Base-by-base conservation (phyloP, 2,113 vertebrate species). In the Anthoscopus minutus region DNA sequence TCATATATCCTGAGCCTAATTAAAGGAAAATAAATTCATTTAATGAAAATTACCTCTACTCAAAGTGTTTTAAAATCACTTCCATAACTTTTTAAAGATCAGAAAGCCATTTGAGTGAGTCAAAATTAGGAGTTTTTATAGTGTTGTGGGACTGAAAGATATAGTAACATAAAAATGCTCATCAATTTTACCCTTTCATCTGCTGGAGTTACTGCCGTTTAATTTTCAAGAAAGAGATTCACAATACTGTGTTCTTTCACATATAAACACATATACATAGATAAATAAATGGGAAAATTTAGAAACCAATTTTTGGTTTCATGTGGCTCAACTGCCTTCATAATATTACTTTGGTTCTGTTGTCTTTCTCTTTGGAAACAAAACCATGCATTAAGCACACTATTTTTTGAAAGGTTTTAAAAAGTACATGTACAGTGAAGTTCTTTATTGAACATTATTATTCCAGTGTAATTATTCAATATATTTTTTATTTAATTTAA, bases 331-430 rank as follows among this genome's bases (percentile, higher is more conserved):
- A 33, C 15, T 15, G 23, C 33, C 30, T 82, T 82, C 44, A 44
- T 45, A 64, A 56, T 35, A 4, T 33, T 74, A 10, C 11, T 84
- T 78, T 62, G 12, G 1, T 66, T 62, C 33, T 66, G 3, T 16
- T 50, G 4, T 7, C 11, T 54, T 84, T 54, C 40, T 37, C 13
- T 84, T 57, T 23, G 31, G 30, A 65, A 89, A 45, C 14, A 5
- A 80, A 72, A 48, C 4, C 8, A 18, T 2, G 1, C 1, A 2
- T 18, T 62, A 21, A 74, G 30, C 1, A 24, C 27, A 56, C 4
- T 47, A 25, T 38, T 54, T 10, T 37, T 13, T 19, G 7, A 25
- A 73, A 72, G 15, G 1, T 57, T 66, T 67, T 54, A 0, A 15
- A 82, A 84, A 82, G 42, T 15, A 73, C 6, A 7, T 65, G 21